phyloP scores from a whole-genome alignment of 1,140 invertebrate genomes.

The Ips typographus region DNA sequence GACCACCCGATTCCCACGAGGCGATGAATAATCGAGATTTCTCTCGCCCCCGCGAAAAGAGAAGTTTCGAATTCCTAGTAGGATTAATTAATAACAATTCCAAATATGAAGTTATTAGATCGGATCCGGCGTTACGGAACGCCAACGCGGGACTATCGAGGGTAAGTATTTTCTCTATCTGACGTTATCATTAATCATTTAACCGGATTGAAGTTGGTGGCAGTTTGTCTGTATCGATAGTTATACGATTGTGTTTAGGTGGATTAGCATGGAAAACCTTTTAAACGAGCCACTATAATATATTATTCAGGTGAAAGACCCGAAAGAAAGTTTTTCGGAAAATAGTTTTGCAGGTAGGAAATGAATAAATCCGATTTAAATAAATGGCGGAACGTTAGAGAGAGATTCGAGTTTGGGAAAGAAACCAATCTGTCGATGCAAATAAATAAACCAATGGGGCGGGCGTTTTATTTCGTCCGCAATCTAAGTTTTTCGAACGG shows the following conservation, averaged over 20 bases:
- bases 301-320: no score
- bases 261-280: no score
- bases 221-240: background rate
- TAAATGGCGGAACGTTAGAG: background rate
- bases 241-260: no score
- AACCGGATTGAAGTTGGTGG: background rate
- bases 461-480: slow-evolving; percentile 1
- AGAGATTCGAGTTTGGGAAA: background rate
- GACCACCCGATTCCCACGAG: slow-evolving; percentile 50
- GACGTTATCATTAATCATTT: slow-evolving; percentile 1
- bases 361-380: background rate
- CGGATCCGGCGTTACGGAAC: background rate
- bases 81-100: slow-evolving; percentile 50
- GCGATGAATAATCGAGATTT: slow-evolving; percentile 50
- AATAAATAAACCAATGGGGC: slow-evolving; percentile 5
- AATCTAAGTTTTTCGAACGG: slow-evolving; percentile 11
- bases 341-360: no score
- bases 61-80: slow-evolving; percentile 50
- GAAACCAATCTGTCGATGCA: background rate
- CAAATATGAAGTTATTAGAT: slow-evolving; percentile 45
- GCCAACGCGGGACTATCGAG: background rate
- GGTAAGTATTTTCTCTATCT: slow-evolving; percentile 2
- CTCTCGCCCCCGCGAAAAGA: slow-evolving; percentile 42
- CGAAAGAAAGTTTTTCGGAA: no score
- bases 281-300: no score